Conservation (phyloP, 2,797 vertebrate species). For the Danionella dracula region DNA sequence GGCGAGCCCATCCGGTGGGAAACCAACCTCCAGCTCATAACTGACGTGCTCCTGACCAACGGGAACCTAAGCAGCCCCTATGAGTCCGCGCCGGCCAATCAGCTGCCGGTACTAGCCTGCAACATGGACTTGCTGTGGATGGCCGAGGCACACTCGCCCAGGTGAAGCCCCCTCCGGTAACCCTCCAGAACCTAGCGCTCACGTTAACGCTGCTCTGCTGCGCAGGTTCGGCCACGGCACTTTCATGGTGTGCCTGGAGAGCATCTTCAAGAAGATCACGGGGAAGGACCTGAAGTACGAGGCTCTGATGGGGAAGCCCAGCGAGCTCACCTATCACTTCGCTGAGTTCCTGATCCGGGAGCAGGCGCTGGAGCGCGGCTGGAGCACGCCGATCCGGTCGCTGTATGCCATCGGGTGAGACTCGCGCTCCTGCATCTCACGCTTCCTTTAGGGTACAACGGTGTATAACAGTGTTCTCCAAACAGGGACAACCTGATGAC, state of each 20-base stretch:
- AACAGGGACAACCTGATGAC: conserved; percentile 89
- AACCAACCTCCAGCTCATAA: conserved; percentile 82
- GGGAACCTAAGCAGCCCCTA: conserved; percentile 72
- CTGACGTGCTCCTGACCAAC: conserved; percentile 81
- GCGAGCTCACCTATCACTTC: conserved; percentile 79
- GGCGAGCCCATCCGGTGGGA: conserved; percentile 89
- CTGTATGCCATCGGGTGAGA: conserved; percentile 85
- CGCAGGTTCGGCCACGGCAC: conserved; percentile 84
- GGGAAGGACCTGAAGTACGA: conserved; percentile 80
- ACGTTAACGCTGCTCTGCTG: not conserved
- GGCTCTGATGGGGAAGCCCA: conserved; percentile 81
- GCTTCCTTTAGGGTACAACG: too few relatives aligned
- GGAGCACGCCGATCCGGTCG: conserved; percentile 64
- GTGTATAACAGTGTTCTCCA: too few relatives aligned
- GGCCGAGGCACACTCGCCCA: conserved; percentile 80
- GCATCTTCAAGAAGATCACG: conserved; percentile 83
- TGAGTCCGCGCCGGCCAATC: conserved; percentile 51
- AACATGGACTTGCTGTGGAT: conserved; percentile 89
- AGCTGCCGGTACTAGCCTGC: conserved; percentile 82
- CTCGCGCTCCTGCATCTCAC: not conserved
- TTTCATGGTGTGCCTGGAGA: conserved; percentile 86
- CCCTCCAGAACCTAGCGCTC: not conserved
- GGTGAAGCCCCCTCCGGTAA: conserved; percentile 81
- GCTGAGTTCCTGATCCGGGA: conserved; percentile 80
- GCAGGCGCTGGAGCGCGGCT: conserved; percentile 67